Base-by-base conservation (phyloP, 1,140 invertebrate species). In the Drosophila serrata region DNA sequence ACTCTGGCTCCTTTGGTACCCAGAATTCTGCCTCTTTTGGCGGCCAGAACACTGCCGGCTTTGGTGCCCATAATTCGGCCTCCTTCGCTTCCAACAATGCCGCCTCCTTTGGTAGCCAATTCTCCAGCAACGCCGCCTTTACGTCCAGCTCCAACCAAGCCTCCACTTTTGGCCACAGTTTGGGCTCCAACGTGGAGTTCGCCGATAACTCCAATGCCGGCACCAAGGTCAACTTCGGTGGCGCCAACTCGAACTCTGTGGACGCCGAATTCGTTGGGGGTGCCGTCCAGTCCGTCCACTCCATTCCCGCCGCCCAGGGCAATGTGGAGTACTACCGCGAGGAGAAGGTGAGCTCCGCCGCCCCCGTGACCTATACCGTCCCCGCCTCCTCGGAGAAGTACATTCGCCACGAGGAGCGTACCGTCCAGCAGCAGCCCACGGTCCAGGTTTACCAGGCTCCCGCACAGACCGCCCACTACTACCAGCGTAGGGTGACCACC, bases 351-450 rank as follows among this genome's bases (percentile, higher is more conserved):
- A 69, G 55, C 19, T 57, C 49, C 65, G 6, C 65, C 68, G 17
- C 79, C 74, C 35, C 87, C 63, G 19, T 87, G 6, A 62, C 80
- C 11, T 72, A 81, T 73, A 58, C 72, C 2, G 57, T 70, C 12
- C 90, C 86, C 67, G 81, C 68, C 31, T 74, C 80, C 45, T 74
- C 85, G 0, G 76, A 92, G 72, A 79, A 82, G 22, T 90, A 82
- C 40, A 63, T 88, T 13, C 82, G 84, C 15, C 86, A 90, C 31
- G 82, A 84, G 45, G 91, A 92, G 70, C 85, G 79, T 29, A 60
- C 79, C 29, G 79, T 90, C 0, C 63, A 81, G 57, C 72, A 78
- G 33, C 63, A 64, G 45, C 81, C 90, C 13, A 40, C 64, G 1
- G 35, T 84, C 8, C 86, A 77, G 51, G 64, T 65, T 9, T 49